Evolutionary conservation across 2,113 vertebrate genomes (phyloP), one percentile per base, ranked within the genome.

Genomic region (Mobula hypostoma): DNA sequence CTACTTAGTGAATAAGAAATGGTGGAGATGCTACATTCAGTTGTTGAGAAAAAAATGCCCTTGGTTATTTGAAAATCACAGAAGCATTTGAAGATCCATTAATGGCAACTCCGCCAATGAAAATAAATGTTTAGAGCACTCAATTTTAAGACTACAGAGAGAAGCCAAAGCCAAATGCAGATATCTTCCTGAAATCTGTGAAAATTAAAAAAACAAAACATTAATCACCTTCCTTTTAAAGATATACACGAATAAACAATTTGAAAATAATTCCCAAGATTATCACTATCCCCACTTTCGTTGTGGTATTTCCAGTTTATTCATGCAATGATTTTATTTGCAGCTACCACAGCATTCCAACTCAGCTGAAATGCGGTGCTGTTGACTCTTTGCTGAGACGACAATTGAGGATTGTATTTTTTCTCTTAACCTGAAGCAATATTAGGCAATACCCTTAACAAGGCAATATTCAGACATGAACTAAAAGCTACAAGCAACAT

Each of bases 11-110:
- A 74, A 72, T 40, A 70, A 36, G 40, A 76, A 74, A 48, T 40
- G 36, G 21, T 93, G 72, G 48, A 94, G 76, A 80, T 68, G 92
- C 79, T 36, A 82, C 17, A 29, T 93, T 91, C 32, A 15, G 61
- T 58, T 80, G n/a, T 63, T 82, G 40, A 58, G 63, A 36, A 82
- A 79, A 77, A 94, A 63, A 29, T 40, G 36, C 29, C 63, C 77
- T 70, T 94, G 90, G 80, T 82, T 66, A 82, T 15, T 74, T 36
- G 68, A 40, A 93, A 74, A 40, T 40, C 48, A 27, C 32, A 76
- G 36, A 93, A 29, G 11, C 48, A 32, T 74, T 93, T 93, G 3
- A 63, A 74, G 27, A 74, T 21, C 70, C 61, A 93, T 19, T 74
- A 76, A 56, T 29, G 9, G 91, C 90, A 93, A 9, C 32, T 40